phyloP scores from a whole-genome alignment of 1,140 invertebrate genomes.

The Pseudomyrmex concolor region DNA sequence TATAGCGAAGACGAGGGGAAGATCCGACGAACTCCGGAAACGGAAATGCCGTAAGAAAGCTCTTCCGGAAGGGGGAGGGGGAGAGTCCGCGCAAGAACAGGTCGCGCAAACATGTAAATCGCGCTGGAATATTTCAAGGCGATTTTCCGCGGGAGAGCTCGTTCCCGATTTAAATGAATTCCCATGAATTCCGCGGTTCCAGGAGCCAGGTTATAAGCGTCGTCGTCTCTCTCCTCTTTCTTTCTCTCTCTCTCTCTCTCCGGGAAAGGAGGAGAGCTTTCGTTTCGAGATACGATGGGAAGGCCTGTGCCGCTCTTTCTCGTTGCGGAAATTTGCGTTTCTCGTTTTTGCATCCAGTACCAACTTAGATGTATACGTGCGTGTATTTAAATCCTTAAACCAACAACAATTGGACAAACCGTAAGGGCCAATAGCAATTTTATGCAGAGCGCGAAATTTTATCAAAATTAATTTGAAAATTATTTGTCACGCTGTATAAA shows the following conservation, averaged over 20 bases:
- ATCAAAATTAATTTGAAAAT: too few species aligned
- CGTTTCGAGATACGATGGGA: constrained; percentile 28
- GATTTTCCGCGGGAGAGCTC: constrained; percentile 15
- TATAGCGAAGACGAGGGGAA: background rate
- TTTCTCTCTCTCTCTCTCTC: too few species aligned
- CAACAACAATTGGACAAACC: too few species aligned
- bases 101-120: constrained; percentile 67
- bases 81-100: constrained; percentile 46
- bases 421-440: too few species aligned
- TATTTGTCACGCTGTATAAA: too few species aligned
- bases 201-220: constrained; percentile 10
- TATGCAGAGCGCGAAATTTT: too few species aligned
- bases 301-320: background rate
- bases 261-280: background rate
- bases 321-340: background rate
- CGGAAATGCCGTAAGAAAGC: constrained; percentile 42
- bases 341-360: too few species aligned
- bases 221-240: background rate
- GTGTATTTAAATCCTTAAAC: too few species aligned
- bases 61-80: background rate
- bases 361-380: too few species aligned
- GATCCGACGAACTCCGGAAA: constrained; percentile 21
- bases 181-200: constrained; percentile 23
- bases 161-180: constrained; percentile 45
- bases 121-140: constrained; percentile 23